These are phyloP conservation scores for Manduca sexta DNA, from an alignment of 1,140 invertebrate genomes.

Conservation along the genomic window DNA sequence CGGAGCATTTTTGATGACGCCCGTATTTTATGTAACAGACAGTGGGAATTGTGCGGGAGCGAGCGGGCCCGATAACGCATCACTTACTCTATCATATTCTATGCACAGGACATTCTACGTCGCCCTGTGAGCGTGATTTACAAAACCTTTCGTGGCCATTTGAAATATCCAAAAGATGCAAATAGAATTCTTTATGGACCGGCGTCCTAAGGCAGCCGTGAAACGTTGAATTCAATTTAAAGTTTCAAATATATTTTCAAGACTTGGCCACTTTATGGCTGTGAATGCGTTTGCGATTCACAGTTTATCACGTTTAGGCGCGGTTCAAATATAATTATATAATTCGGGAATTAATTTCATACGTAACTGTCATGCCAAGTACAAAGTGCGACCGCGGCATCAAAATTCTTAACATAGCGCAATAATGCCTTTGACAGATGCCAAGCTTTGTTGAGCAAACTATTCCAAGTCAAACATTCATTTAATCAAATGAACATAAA, in stretches of 20 bases:
- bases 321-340: too few species aligned
- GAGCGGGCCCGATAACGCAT: slow-evolving; percentile 21
- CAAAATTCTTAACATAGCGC: slow-evolving; percentile 15
- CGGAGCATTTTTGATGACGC: slow-evolving; percentile 31
- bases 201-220: slow-evolving; percentile 8
- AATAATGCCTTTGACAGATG: slow-evolving; percentile 17
- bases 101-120: background rate
- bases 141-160: slow-evolving; percentile 13
- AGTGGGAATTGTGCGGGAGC: slow-evolving; percentile 17
- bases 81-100: background rate
- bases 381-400: slow-evolving; percentile 1
- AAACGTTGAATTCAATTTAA: slow-evolving; percentile 15
- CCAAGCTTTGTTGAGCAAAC: slow-evolving; percentile 23
- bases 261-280: background rate
- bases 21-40: slow-evolving; percentile 31
- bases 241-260: slow-evolving; percentile 4
- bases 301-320: too few species aligned
- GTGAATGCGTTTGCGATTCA: too few species aligned
- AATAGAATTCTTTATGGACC: slow-evolving; percentile 11
- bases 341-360: background rate
- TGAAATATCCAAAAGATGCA: slow-evolving; percentile 9
- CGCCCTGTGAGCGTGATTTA: slow-evolving; percentile 16
- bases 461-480: slow-evolving; percentile 30
- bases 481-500: slow-evolving; percentile 48
- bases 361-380: background rate